A percentile compares a stretch with the other conserved stretches of the same genome.
Conservation (phyloP, 2,797 vertebrate genomes). For the Eupleurogrammus muticus region DNA sequence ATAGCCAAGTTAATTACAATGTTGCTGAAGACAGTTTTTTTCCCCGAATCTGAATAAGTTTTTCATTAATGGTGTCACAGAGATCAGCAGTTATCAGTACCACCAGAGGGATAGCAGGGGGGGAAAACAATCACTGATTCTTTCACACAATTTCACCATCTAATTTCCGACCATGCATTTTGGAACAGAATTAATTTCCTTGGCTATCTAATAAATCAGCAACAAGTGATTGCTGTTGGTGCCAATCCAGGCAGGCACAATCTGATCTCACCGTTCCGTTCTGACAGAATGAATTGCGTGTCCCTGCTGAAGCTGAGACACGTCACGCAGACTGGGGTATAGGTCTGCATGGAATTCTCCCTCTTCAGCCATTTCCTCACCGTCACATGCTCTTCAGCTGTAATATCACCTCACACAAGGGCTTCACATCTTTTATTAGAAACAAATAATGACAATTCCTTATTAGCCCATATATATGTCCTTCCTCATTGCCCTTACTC, state of each 20-base stretch:
- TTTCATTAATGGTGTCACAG: slow-evolving; percentile 85
- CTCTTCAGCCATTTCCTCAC: slow-evolving; percentile 49
- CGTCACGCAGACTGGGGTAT: slow-evolving; percentile 57
- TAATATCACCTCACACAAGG: slow-evolving; percentile 42
- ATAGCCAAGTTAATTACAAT: slow-evolving; percentile 84
- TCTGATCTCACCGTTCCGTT: slow-evolving; percentile 70
- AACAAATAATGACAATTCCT: slow-evolving; percentile 23
- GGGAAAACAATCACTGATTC: slow-evolving; percentile 82
- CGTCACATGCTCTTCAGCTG: slow-evolving; percentile 24
- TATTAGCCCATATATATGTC: slow-evolving; percentile 27
- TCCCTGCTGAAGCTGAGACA: slow-evolving; percentile 58
- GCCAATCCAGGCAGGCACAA: slow-evolving; percentile 79
- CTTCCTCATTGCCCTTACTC: slow-evolving; percentile 51
- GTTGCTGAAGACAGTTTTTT: slow-evolving; percentile 60
- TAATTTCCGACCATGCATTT: slow-evolving; percentile 87
- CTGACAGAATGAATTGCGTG: slow-evolving; percentile 62
- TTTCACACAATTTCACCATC: slow-evolving; percentile 85
- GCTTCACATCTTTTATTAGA: slow-evolving; percentile 48
- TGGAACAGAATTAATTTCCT: slow-evolving; percentile 87
- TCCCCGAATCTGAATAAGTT: slow-evolving; percentile 77
- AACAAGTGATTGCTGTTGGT: slow-evolving; percentile 85
- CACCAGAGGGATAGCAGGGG: slow-evolving; percentile 73
- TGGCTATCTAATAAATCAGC: slow-evolving; percentile 86
- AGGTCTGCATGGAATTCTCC: slow-evolving; percentile 66
- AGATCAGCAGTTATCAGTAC: slow-evolving; percentile 85